phyloP scores from a whole-genome alignment of 2,113 vertebrate species.

The Nycticryphes semicollaris region DNA sequence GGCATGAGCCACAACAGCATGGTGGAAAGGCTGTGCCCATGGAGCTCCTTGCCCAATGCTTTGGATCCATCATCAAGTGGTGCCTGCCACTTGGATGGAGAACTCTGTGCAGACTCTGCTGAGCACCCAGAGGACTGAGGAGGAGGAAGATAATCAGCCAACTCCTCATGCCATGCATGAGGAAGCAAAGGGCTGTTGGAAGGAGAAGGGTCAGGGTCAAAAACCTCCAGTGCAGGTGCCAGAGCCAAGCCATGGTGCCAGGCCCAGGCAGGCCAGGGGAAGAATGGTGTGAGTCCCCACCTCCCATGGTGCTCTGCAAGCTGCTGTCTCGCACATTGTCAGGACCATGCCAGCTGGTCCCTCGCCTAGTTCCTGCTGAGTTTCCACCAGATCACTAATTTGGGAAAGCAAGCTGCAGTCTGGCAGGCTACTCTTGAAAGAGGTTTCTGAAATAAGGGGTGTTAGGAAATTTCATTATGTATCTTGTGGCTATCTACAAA shows the following conservation, averaged over 20 bases:
- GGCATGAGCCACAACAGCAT: neutral
- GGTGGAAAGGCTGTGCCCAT: neutral
- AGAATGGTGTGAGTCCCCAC: fast-evolving
- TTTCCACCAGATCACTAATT: neutral
- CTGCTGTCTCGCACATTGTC: fast-evolving
- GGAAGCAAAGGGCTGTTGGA: neutral
- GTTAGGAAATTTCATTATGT: neutral
- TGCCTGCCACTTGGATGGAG: neutral
- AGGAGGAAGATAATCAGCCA: neutral
- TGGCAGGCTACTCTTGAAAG: neutral
- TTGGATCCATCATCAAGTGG: neutral
- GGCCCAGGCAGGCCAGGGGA: neutral
- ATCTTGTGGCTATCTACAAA: neutral
- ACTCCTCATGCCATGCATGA: neutral
- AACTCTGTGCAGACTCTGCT: neutral
- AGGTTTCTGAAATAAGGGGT: neutral
- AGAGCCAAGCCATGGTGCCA: neutral
- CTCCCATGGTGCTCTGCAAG: neutral
- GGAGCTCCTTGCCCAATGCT: neutral
- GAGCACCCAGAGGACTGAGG: fast-evolving
- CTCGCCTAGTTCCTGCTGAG: neutral
- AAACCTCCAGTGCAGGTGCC: neutral
- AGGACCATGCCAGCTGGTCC: neutral
- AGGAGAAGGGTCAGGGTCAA: neutral
- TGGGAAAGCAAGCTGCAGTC: neutral